A percentile compares a stretch with the other conserved stretches of the same genome.
phyloP scores from a whole-genome alignment of 2,113 vertebrate genomes.

The Cathartes aura region DNA sequence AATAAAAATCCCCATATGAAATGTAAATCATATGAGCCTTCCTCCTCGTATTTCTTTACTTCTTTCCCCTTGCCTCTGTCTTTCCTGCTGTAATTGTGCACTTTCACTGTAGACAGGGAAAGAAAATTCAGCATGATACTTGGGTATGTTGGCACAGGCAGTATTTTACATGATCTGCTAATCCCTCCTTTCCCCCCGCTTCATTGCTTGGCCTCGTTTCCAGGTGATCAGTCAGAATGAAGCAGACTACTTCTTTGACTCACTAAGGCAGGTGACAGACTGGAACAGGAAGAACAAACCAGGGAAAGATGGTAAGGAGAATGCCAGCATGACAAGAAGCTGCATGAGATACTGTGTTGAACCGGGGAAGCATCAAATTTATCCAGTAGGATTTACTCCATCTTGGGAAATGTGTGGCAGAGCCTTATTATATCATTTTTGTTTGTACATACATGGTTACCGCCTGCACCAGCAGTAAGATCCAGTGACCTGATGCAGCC shows the following conservation, averaged over 20 bases:
- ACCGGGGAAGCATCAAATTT: not conserved
- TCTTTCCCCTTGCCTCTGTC: not conserved
- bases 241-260: conserved; percentile 94
- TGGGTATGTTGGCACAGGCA: not conserved
- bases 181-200: not conserved
- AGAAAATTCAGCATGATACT: not conserved
- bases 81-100: not conserved
- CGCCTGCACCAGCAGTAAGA: not conserved
- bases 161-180: not conserved
- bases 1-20: not conserved
- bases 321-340: not conserved
- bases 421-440: not conserved
- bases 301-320: conserved; percentile 84
- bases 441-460: not conserved
- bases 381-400: not conserved
- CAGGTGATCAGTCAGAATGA: conserved; percentile 94
- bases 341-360: not conserved
- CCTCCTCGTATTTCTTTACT: not conserved
- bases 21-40: not conserved
- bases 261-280: conserved; percentile 88
- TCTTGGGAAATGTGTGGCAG: not conserved
- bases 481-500: not conserved
- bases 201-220: not conserved
- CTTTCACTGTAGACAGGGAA: not conserved
- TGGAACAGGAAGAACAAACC: conserved; percentile 87